These are phyloP conservation scores for Sphyrna mokarran DNA, from an alignment of 2,113 vertebrate genomes.

Conservation along the genomic window DNA sequence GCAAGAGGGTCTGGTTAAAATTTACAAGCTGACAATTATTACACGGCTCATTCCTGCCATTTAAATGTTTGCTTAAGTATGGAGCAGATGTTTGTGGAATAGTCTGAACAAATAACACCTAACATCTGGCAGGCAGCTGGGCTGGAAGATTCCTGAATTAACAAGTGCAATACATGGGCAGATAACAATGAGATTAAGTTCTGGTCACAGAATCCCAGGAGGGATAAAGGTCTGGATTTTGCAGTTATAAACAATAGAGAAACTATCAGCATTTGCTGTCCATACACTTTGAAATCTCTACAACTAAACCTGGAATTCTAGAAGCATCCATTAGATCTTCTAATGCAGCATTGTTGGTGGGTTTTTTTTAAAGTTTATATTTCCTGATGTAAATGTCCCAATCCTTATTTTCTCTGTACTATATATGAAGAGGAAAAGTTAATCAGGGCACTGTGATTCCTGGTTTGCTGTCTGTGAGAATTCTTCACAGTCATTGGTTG, in stretches of 20 bases:
- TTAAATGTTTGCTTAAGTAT: constrained; percentile 29
- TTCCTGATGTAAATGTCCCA: neutral
- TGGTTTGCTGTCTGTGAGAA: neutral
- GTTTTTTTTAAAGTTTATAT: no score
- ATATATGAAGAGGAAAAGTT: no score
- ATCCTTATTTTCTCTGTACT: neutral
- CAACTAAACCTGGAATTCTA: neutral
- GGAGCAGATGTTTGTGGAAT: constrained; percentile 15
- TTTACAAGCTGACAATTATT: constrained; percentile 26
- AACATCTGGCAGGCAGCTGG: constrained; percentile 25
- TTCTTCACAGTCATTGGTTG: neutral
- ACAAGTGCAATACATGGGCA: neutral
- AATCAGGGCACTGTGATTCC: neutral
- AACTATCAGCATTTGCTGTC: neutral
- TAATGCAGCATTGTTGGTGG: no score
- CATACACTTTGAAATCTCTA: neutral
- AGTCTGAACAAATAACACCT: constrained; percentile 19
- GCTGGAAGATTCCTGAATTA: neutral
- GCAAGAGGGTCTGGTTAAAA: neutral
- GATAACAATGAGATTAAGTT: constrained; percentile 13
- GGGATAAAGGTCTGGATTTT: neutral
- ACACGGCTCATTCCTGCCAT: neutral
- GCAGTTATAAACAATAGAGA: neutral
- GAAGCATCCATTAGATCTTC: neutral
- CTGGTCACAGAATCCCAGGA: neutral